Evolutionary conservation across 2,888 invertebrate genomes (phyloP), one percentile per base, ranked within the genome.

Genomic region (Torymus tubicola): DNA sequence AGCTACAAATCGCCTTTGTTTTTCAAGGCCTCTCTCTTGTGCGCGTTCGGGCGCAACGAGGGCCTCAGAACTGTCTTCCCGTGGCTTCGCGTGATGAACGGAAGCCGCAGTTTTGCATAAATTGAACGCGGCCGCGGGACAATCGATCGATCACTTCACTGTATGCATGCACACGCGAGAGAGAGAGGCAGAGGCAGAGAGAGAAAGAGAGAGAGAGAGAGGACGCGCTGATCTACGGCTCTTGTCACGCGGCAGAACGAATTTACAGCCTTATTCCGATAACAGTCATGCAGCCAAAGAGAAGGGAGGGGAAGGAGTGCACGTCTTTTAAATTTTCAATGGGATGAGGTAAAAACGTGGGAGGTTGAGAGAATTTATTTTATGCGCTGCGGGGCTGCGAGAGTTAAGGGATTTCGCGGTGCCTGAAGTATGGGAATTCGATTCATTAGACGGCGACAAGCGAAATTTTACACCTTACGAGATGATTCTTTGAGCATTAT

Each of bases 21-120:
- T 60, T 42, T 53, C 11, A 5, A 24, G 52, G 68, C 57, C 84
- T 83, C 84, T 77, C 64, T 71, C 58, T 16, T 42, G 8, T 67
- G n/a, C 60, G 12, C 79, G 72, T 78, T 83, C 75, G 31, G 3
- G 31, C 31, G 31, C 31, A 42, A 42, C 42, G 42, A 42, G 42
- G 8, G 42, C 42, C 42, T 42, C 42, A 8, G 42, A 42, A 42
- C 42, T 42, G 42, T 42, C 42, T 42, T 42, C 42, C 42, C 42
- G 16, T 16, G 24, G 72, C 80, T 81, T 67, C 64, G 78, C 74
- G 80, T 69, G 73, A 74, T 65, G 73, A 81, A 74, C 81, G 78
- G 78, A 78, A 81, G 65, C 69, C 69, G 24, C 52, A 70, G 71
- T 81, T 81, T 81, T 78, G 78, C 81, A 81, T 81, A 81, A 81